Base-by-base conservation (phyloP, 2,113 vertebrate species). In the Bubo bubo region DNA sequence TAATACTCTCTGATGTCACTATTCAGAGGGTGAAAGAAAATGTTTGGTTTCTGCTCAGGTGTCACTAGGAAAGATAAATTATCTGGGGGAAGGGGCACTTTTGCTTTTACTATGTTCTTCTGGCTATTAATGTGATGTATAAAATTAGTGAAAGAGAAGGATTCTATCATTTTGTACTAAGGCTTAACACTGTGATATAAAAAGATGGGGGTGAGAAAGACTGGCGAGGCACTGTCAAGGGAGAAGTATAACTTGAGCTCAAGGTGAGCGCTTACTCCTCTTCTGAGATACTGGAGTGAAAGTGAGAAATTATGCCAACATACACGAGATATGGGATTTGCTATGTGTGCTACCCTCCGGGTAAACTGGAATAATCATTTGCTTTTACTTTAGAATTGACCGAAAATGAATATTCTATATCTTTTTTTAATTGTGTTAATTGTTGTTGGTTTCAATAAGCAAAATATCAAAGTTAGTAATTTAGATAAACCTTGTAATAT, bases 1-100 rank as follows among this genome's bases (percentile, higher is more conserved):
- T 98, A 98, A 96, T 77, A 83, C 91, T 97, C 83, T 96, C 97
- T 97, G 96, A 84, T 89, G 62, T 82, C 64, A 16, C 94, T 95
- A 7, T 63, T 96, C 95, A 96, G 95, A 71, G 94, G 59, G 93
- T 96, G 90, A 93, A 95, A 96, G 83, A 95, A 88, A 95, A 96
- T 64, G 86, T 93, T 80, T 68, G 90, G 85, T 93, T 86, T 96
- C 77, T 67, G 77, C 92, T 93, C 90, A 98, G 94, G 95, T 97
- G 92, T 95, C 90, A 82, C 45, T 93, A 84, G 77, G 80, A 85
- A 95, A 86, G 88, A 47, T 52, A 62, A 35, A 62, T 92, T 92
- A 66, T 88, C 70, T 50, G 58, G 55, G 71, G 79, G 76, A 50
- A 95, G 91, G 75, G 94, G 72, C 90, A 95, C 76, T 96, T 82